Conservation (phyloP, 2,113 vertebrate species). For the Poeciliopsis retropinna region DNA sequence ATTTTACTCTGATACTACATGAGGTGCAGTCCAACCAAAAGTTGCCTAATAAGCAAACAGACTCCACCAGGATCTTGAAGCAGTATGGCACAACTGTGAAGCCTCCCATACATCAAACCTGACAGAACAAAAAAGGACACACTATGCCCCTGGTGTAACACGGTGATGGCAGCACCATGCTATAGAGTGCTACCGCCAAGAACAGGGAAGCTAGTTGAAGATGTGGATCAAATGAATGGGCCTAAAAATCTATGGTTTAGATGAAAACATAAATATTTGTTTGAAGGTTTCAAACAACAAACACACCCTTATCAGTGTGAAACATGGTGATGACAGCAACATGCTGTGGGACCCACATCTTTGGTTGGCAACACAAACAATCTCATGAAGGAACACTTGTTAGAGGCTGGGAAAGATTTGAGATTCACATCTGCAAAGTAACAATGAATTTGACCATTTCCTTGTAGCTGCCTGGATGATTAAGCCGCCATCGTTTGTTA, state of each 20-base stretch:
- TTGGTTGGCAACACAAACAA: no score
- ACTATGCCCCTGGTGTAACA: neutral
- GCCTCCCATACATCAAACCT: neutral
- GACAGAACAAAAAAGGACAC: neutral
- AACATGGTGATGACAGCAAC: neutral
- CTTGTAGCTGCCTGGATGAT: neutral
- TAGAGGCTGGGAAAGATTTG: no score
- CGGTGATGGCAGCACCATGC: neutral
- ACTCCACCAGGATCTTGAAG: neutral
- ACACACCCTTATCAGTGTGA: neutral
- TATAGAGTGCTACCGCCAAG: no score
- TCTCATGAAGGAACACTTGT: no score
- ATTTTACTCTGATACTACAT: no score
- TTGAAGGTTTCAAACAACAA: neutral
- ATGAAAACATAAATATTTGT: neutral
- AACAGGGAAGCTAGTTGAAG: neutral
- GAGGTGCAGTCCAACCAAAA: no score
- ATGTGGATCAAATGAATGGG: neutral
- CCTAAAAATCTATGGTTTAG: neutral
- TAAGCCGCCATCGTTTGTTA: neutral
- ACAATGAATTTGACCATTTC: no score
- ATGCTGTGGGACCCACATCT: neutral
- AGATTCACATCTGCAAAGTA: no score
- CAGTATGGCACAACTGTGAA: neutral
- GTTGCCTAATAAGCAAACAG: neutral